Evolutionary conservation across 2,113 vertebrate species (phyloP), one percentile per base, ranked within the genome.

Genomic region (Asarcornis scutulata): DNA sequence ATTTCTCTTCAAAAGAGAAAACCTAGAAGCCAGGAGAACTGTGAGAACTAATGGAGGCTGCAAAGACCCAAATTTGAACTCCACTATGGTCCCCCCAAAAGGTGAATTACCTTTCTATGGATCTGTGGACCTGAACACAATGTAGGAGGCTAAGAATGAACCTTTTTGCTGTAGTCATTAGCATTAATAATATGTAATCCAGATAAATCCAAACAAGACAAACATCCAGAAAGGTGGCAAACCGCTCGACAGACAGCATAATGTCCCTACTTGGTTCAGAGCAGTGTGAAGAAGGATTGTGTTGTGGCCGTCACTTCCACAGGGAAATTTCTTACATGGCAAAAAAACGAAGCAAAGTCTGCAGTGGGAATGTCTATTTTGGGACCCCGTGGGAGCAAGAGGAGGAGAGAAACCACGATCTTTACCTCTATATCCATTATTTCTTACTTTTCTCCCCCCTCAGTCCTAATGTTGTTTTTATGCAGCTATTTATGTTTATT

Each of bases 401-500:
- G 42, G 29, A 89, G 9, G 15, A 26, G 16, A 88, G 50, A 68
- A 86, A 13, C 2, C 20, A 68, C 17, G 78, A 72, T 78, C 27
- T 60, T 75, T n/a, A 68, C 11, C 38, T 78, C 42, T 63, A 1
- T 82, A 87, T 36, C 81, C 86, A 92, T 93, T 78, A 72, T 88
- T 90, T 67, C 64, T 78, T 86, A 62, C n/a, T 76, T 78, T 88
- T 86, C n/a, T 55, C 77, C 17, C 32, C 38, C 42, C 29, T 81
- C 56, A 34, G 77, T 53, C 58, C 38, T 82, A 81, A 84, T 93
- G 66, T 26, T 91, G 75, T 21, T 93, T 93, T 86, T 75, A 68
- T 27, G 42, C 11, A 86, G 83, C 32, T 75, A 78, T 82, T 91
- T 86, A 46, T 56, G 53, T 95, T 92, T 92, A 78, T 92, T 95